phyloP scores from a whole-genome alignment of 2,888 invertebrate genomes.

The Mesopsocus fuscifrons region DNA sequence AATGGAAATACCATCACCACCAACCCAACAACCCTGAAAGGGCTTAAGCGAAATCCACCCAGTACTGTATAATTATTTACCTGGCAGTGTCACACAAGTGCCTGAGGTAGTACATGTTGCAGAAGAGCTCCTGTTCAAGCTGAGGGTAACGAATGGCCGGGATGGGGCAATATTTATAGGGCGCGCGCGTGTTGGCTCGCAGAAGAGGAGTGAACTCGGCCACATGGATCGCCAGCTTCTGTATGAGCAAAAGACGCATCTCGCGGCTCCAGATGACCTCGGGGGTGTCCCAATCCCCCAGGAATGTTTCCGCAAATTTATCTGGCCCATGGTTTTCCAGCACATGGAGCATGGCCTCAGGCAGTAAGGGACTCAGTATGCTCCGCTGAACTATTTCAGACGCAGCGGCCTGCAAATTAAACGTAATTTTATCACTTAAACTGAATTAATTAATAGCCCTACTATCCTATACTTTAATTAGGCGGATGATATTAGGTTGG shows the following conservation, averaged over 20 bases:
- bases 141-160: constrained; percentile 88
- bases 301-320: constrained; percentile 92
- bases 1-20: too few species aligned
- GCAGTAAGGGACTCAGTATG: constrained; percentile 80
- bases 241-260: constrained; percentile 92
- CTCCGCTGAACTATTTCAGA: constrained; percentile 83
- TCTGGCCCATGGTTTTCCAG: constrained; percentile 96
- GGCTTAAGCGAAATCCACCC: too few species aligned
- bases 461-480: too few species aligned
- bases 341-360: constrained; percentile 98
- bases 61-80: too few species aligned
- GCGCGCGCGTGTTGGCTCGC: constrained; percentile 81
- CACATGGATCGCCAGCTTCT: constrained; percentile 92
- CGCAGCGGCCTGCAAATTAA: constrained; percentile 22
- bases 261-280: constrained; percentile 98
- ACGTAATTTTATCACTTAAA: not conserved
- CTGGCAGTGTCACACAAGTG: constrained; percentile 76
- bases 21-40: too few species aligned
- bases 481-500: too few species aligned
- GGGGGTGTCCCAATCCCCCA: constrained; percentile 95
- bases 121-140: constrained; percentile 89
- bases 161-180: constrained; percentile 89
- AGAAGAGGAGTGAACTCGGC: constrained; percentile 93
- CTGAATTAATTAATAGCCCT: too few species aligned
- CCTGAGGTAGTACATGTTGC: constrained; percentile 92